Base-by-base conservation (phyloP, 1,140 invertebrate species). In the Chionoecetes opilio region DNA sequence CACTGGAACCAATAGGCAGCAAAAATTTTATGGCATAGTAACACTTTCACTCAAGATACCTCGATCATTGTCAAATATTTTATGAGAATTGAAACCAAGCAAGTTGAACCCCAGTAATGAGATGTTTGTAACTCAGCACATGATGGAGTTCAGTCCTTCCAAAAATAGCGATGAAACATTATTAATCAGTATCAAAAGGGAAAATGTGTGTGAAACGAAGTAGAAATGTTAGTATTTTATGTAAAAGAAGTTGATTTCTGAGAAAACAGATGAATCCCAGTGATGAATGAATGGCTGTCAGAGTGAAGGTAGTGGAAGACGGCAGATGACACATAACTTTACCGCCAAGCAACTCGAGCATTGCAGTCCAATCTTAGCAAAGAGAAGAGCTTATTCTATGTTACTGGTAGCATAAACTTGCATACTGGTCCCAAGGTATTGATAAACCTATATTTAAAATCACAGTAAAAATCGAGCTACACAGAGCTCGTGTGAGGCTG, bases 401-500 rank as follows among this genome's bases (percentile, higher is more conserved):
- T 85, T 91, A 94, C 31, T 89, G 53, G 63, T 94, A 94, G 37
- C 84, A 85, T 46, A 94, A 41, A 89, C 17, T 90, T 82, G 87
- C 87, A 90, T 37, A 94, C 37, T 94, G 82, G 82, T 86, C 92
- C 84, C 63, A 46, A 85, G 82, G 90, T 34, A 92, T 53, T 41
- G 26, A 85, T 88, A 94, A 82, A 94, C 46, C 93, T 94, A 94
- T 90, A 94, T 94, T 89, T 93, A 94, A 94, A 94, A 94, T 94
- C 93, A 94, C 93, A 94, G 93, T 89, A 94, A 82, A 92, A 90
- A 37, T 34, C 32, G 88, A 94, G 88, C 93, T 41, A 29, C 31
- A 38, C 34, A 34, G 93, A 94, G 93, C 88, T 94, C 93, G 35
- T 37, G 35, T 29, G 75, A 14, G 37, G 29, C 11, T 31, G 63